Percentiles rank a stretch among this genome's conserved stretches.
Conservation (phyloP, 2,113 vertebrate genomes). For the Burhinus oedicnemus region DNA sequence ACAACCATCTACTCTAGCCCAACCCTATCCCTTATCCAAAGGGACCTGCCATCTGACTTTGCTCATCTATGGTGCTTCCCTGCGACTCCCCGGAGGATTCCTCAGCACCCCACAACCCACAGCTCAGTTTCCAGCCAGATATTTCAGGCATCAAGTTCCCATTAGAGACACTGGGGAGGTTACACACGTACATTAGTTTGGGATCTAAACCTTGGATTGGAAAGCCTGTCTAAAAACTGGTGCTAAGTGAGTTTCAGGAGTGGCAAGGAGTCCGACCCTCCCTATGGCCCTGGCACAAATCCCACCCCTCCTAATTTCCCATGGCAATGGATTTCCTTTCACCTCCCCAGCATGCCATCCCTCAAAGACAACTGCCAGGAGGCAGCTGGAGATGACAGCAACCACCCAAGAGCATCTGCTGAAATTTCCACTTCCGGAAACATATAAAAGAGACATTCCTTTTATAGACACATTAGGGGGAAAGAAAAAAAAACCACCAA, state of each 20-base stretch:
- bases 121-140: neutral
- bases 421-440: neutral
- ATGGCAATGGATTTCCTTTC: neutral
- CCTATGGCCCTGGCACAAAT: neutral
- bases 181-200: neutral
- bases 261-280: neutral
- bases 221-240: neutral
- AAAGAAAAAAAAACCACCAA: neutral
- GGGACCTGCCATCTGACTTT: neutral
- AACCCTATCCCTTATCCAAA: neutral
- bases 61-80: neutral
- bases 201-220: neutral
- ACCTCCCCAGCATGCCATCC: accelerated
- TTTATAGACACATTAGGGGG: neutral
- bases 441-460: neutral
- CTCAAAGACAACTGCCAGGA: neutral
- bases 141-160: neutral
- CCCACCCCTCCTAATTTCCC: neutral
- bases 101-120: accelerated
- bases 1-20: neutral
- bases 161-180: neutral
- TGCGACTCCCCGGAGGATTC: neutral
- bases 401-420: neutral
- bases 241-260: neutral
- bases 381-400: neutral